Conservation (phyloP, 2,113 vertebrate species). For the Brachyhypopomus gauderio region DNA sequence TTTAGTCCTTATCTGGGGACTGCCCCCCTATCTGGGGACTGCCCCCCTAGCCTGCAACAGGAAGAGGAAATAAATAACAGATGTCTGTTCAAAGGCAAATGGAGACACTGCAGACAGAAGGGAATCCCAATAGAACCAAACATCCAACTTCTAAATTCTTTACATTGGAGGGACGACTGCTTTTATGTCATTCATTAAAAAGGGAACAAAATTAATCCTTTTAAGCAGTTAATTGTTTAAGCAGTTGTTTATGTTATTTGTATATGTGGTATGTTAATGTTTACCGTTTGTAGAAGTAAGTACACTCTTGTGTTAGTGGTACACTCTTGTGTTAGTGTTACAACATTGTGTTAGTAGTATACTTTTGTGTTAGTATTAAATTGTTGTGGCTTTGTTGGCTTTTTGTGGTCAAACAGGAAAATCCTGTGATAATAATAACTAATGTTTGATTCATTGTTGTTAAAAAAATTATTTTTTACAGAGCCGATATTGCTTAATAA, state of each 20-base stretch:
- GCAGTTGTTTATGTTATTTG: background rate
- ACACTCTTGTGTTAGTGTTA: too few relatives aligned
- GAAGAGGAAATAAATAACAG: background rate
- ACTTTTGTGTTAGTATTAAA: too few relatives aligned
- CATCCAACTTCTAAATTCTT: background rate
- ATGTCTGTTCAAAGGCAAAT: background rate
- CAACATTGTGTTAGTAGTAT: too few relatives aligned
- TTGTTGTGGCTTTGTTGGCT: background rate
- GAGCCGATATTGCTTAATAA: background rate
- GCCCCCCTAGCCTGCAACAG: background rate
- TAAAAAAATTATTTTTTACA: background rate
- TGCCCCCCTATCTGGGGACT: background rate
- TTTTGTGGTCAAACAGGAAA: background rate
- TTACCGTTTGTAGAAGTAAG: background rate
- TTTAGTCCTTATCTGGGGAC: slow-evolving; percentile 13
- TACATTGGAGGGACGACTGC: background rate
- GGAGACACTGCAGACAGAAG: background rate
- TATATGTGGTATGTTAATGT: too few relatives aligned
- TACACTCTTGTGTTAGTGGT: background rate
- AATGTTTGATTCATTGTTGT: background rate
- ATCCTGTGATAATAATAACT: background rate
- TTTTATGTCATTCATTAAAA: slow-evolving; percentile 8
- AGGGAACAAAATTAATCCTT: background rate
- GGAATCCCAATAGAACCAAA: background rate
- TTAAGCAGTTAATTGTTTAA: background rate